Base-by-base conservation (phyloP, 2,113 vertebrate species). In the Ibidorhyncha struthersii region DNA sequence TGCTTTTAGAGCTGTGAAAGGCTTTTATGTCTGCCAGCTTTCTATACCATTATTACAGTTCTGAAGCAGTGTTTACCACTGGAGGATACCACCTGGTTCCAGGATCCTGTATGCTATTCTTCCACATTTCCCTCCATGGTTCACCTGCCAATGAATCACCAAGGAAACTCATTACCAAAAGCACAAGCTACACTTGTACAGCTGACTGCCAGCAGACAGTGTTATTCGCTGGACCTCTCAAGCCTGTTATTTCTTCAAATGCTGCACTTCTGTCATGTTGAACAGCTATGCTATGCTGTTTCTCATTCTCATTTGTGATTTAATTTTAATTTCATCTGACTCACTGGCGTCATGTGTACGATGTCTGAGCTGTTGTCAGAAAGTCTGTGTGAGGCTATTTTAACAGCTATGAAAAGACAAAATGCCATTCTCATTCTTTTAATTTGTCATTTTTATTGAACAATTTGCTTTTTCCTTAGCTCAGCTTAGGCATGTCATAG, bases 121-220 rank as follows among this genome's bases (percentile, higher is more conserved):
- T 88, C 81, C 67, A 40, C 19, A 3, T 52, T 90, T 90, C 79
- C 72, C 86, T 96, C 72, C 50, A 29, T 36, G 76, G 79, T 86
- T 83, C 91, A 88, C 63, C 90, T 93, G 92, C 79, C 95, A 95
- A 52, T 40, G 59, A 94, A 92, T 96, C 86, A 93, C 92, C 89
- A 93, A 83, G 82, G 90, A 90, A 96, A 95, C 89, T 93, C 69
- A 34, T 56, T 93, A 71, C 80, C 71, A 65, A 63, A 85, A 78
- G 76, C 79, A 80, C 36, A 74, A 66, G 90, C 59, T 62, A 59
- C 14, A 6, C 19, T 50, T 86, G 59, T n/a, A 56, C 71, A 89
- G 90, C 86, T 95, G 90, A 79, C 74, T 81, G 89, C 86, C 76
- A 78, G 89, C 59, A 83, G 88, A 90, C 12, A 90, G 50, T 47